phyloP scores from a whole-genome alignment of 2,888 invertebrate species.

The Orthosia gothica region DNA sequence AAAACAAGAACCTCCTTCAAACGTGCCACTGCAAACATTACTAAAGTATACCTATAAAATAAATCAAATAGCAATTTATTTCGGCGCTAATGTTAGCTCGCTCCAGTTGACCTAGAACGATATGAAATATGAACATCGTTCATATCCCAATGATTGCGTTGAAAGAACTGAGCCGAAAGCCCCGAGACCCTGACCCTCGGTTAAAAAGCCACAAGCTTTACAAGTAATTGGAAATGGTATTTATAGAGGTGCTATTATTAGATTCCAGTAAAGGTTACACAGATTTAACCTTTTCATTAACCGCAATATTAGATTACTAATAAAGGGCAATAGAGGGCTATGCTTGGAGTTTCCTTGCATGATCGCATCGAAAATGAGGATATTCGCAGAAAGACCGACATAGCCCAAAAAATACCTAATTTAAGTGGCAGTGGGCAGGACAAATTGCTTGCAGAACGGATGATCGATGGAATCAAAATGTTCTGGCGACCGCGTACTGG shows the following conservation, averaged over 20 bases:
- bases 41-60: conserved; percentile 60
- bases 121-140: conserved; percentile 71
- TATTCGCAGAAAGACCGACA: no score
- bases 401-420: no score
- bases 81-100: conserved; percentile 67
- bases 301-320: conserved; percentile 6
- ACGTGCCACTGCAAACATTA: conserved; percentile 34
- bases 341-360: no score
- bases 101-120: conserved; percentile 68
- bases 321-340: no score
- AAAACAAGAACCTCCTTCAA: conserved; percentile 27
- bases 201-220: conserved; percentile 54
- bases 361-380: no score
- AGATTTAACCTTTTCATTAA: conserved; percentile 22
- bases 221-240: conserved; percentile 57
- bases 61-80: conserved; percentile 73
- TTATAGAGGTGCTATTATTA: conserved; percentile 52
- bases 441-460: no score
- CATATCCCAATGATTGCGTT: conserved; percentile 63
- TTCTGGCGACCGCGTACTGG: no score
- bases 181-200: conserved; percentile 26
- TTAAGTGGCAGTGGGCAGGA: no score
- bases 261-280: conserved; percentile 16
- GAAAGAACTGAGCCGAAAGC: conserved; percentile 52
- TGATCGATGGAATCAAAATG: no score